phyloP scores from a whole-genome alignment of 2,113 vertebrate genomes.

The Marcusenius ussheri region DNA sequence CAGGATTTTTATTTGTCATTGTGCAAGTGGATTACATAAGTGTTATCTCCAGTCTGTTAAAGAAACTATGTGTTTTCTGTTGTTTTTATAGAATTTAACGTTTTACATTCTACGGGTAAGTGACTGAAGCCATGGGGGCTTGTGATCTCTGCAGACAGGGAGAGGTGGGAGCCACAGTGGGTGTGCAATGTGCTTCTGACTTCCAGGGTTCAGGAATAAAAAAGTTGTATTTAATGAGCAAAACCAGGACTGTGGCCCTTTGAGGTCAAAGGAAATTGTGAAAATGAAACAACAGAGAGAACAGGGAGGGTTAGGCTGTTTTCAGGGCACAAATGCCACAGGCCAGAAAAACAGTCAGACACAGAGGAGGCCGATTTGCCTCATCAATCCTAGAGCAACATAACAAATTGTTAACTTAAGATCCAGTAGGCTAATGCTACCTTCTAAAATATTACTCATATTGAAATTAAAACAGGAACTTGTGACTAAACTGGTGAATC shows the following conservation, averaged over 20 bases:
- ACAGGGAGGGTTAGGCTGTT: not conserved
- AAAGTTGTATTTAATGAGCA: not conserved
- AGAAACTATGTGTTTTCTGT: not conserved
- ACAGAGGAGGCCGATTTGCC: not conserved
- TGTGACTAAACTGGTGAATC: not conserved
- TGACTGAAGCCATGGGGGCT: not conserved
- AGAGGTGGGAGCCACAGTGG: not conserved
- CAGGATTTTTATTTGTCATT: not conserved
- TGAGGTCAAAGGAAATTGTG: not conserved
- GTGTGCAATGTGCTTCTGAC: not conserved
- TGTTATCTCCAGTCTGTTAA: not conserved
- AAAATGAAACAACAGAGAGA: not conserved
- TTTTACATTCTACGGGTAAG: not conserved
- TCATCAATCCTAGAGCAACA: not conserved
- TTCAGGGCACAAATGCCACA: not conserved
- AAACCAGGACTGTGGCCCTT: not conserved
- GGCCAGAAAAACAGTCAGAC: not conserved
- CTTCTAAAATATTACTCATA: not conserved
- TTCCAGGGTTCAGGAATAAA: not conserved
- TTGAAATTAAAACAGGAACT: not conserved
- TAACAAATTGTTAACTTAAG: not conserved
- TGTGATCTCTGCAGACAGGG: not conserved
- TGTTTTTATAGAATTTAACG: not conserved
- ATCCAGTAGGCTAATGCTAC: not conserved
- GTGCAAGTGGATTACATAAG: not conserved